Base-by-base conservation (phyloP, 2,888 invertebrate genomes). In the Microplitis deprimator region DNA sequence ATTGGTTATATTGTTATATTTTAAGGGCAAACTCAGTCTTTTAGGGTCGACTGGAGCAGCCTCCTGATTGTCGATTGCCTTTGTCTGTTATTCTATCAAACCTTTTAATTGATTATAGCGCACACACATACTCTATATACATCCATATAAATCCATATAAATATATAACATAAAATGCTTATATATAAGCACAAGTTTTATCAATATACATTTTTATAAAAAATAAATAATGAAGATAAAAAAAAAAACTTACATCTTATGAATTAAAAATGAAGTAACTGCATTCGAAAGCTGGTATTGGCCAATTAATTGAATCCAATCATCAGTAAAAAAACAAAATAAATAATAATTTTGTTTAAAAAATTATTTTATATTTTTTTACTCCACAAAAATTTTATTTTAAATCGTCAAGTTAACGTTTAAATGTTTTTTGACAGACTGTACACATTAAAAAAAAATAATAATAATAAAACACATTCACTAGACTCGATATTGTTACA, bases 201-300 rank as follows among this genome's bases (percentile, higher is more conserved):
- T 50, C 50, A 13, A 50, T 5, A 50, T 50, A 50, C 0, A 50
- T 41, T 10, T 41, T 7, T 10, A 41, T 41, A 41, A 13, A 10
- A 50, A 13, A 50, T 13, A 13, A 50, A 13, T 50, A 50, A 50
- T 50, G 5, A 50, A 10, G 10, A 50, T 50, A 50, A 8, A 39
- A 68, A n/a, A 62, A 7, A 16, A 62, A 83, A 85, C 86, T 86
- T 72, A 86, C 86, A 86, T 86, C 79, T 86, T 86, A 86, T 82
- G 77, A 82, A 80, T 81, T 79, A 79, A 75, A 80, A 80, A 81
- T 82, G 69, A 81, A 75, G 76, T 80, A 77, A 79, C 79, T 76
- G 84, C 86, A 86, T 86, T 83, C 85, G 84, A 81, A 68, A 77
- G 81, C 83, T 79, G 79, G 79, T 79, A 68, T 68, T 60, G 59